phyloP scores from a whole-genome alignment of 1,140 invertebrate species.

The Drosophila erecta region DNA sequence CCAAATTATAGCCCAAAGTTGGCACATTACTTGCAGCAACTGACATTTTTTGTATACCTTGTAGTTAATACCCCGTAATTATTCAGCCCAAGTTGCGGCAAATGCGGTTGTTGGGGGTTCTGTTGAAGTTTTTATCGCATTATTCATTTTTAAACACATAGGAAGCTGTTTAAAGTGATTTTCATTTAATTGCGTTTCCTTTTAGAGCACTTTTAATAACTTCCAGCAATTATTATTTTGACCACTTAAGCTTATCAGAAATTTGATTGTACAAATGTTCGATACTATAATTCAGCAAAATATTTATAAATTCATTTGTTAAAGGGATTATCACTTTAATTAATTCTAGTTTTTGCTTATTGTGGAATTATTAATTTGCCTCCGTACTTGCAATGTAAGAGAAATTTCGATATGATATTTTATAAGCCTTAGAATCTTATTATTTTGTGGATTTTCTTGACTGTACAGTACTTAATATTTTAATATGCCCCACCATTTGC shows the following conservation, averaged over 20 bases:
- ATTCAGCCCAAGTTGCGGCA: not conserved
- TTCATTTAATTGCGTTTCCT: not conserved
- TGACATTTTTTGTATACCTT: constrained; percentile 53
- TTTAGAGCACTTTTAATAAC: too few species aligned
- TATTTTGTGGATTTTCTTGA: not conserved
- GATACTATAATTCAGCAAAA: too few species aligned
- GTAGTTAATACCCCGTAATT: constrained; percentile 67
- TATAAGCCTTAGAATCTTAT: too few species aligned
- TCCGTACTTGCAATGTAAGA: too few species aligned
- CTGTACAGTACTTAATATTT: not conserved
- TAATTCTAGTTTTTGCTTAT: too few species aligned
- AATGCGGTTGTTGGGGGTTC: not conserved
- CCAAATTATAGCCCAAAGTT: constrained; percentile 79
- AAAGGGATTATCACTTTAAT: too few species aligned
- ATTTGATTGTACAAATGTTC: too few species aligned
- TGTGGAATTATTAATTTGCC: too few species aligned
- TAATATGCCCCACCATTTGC: constrained; percentile 1
- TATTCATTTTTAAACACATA: not conserved
- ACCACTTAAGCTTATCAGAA: too few species aligned
- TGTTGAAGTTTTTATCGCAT: not conserved
- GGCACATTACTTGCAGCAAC: constrained; percentile 74
- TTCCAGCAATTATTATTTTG: too few species aligned
- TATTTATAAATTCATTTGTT: too few species aligned
- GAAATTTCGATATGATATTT: too few species aligned
- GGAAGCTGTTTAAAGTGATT: not conserved